A percentile compares a stretch with the other conserved stretches of the same genome.
phyloP scores from a whole-genome alignment of 2,797 vertebrate species.

The Phalanger gymnotis region DNA sequence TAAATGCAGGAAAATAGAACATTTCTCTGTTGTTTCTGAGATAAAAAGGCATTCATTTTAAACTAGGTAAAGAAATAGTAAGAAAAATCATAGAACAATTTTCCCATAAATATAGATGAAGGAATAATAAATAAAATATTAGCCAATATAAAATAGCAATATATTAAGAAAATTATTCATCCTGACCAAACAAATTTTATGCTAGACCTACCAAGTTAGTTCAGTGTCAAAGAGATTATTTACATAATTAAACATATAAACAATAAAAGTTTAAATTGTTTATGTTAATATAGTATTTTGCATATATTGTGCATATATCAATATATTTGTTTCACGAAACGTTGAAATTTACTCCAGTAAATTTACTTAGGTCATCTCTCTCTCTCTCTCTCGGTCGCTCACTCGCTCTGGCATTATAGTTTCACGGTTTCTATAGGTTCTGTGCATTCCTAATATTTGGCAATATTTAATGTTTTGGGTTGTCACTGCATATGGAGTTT shows the following conservation, averaged over 20 bases:
- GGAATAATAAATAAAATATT: neutral
- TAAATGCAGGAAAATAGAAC: neutral
- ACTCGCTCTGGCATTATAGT: neutral
- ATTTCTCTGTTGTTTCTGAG: neutral
- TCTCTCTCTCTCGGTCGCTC: neutral
- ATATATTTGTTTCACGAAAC: neutral
- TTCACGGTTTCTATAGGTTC: neutral
- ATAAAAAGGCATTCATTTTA: neutral
- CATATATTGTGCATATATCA: neutral
- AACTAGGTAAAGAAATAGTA: neutral
- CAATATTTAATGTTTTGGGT: neutral
- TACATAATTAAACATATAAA: neutral
- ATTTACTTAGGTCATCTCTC: neutral
- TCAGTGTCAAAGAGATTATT: neutral
- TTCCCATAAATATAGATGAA: neutral
- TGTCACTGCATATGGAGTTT: neutral
- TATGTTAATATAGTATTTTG: neutral
- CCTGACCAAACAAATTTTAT: neutral
- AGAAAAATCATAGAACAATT: neutral
- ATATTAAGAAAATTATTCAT: neutral
- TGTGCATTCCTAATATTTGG: neutral
- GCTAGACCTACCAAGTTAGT: neutral
- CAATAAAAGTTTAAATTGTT: neutral
- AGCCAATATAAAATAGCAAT: neutral
- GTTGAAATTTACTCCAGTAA: neutral